These are phyloP conservation scores for Acanthisitta chloris DNA, from an alignment of 2,113 vertebrate genomes.

Conservation along the genomic window DNA sequence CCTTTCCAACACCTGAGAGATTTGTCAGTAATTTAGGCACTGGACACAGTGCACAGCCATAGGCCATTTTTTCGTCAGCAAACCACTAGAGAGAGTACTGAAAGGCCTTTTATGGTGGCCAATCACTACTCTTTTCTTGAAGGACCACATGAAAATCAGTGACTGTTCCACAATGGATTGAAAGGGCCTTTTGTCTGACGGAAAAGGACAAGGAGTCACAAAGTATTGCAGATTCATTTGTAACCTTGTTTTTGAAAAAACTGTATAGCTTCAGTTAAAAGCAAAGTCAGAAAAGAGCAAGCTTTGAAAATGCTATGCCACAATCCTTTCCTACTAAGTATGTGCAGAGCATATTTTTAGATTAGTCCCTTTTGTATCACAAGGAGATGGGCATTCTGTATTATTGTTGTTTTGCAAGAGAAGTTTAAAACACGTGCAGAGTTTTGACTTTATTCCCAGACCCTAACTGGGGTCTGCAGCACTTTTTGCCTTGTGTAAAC, in stretches of 20 bases:
- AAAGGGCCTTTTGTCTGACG: constrained; percentile 38
- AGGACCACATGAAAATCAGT: constrained; percentile 38
- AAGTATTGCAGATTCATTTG: constrained; percentile 17
- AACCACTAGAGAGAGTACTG: not conserved
- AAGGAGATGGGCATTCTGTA: constrained; percentile 12
- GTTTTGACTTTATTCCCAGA: constrained; percentile 59
- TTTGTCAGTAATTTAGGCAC: not conserved
- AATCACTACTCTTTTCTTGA: constrained; percentile 27
- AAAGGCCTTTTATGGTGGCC: constrained; percentile 13
- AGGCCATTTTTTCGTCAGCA: not conserved
- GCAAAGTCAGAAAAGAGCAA: constrained; percentile 23
- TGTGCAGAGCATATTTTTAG: constrained; percentile 10
- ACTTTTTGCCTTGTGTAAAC: constrained; percentile 40
- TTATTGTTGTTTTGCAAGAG: constrained; percentile 20
- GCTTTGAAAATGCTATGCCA: constrained; percentile 11
- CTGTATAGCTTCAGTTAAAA: constrained; percentile 32
- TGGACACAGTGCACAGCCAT: not conserved
- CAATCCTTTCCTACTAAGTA: not conserved
- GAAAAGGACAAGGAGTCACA: constrained; percentile 49
- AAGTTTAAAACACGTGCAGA: constrained; percentile 38
- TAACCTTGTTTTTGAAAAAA: constrained; percentile 29
- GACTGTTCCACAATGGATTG: not conserved
- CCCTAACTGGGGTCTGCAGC: constrained; percentile 30
- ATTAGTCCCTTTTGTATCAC: not conserved
- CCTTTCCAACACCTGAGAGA: not conserved